phyloP scores from a whole-genome alignment of 2,113 vertebrate species.

The Clarias macrocephalus region DNA sequence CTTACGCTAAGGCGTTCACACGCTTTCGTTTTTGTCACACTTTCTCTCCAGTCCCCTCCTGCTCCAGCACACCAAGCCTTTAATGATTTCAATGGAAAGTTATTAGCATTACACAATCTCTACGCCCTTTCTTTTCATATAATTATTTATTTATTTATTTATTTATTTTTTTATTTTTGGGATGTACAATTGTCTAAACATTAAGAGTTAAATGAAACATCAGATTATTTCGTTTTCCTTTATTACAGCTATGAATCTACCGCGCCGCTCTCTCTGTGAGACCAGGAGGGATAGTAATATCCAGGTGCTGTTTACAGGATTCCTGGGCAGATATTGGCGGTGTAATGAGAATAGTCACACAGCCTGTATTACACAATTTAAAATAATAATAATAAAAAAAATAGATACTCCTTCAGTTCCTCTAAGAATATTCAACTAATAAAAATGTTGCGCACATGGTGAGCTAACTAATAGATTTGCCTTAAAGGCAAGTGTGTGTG shows the following conservation, averaged over 20 bases:
- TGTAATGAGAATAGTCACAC: slow-evolving; percentile 8
- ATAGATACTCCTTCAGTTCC: not conserved
- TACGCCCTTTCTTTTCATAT: not conserved
- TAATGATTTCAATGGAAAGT: not conserved
- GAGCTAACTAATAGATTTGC: not conserved
- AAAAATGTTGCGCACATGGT: not conserved
- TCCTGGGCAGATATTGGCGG: not conserved
- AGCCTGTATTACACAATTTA: not conserved
- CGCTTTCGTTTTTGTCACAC: not conserved
- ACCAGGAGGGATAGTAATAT: not conserved
- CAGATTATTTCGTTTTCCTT: not conserved
- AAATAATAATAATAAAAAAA: not conserved
- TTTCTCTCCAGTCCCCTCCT: not conserved
- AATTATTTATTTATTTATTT: too few relatives aligned
- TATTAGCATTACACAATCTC: not conserved
- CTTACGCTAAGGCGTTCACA: not conserved
- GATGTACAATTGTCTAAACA: not conserved
- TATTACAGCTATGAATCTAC: not conserved
- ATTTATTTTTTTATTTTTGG: not conserved
- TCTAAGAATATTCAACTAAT: not conserved
- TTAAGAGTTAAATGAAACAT: slow-evolving; percentile 1
- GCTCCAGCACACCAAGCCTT: not conserved
- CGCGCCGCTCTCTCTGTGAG: not conserved
- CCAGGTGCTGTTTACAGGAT: slow-evolving; percentile 1
- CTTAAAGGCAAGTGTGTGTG: not conserved